phyloP scores from a whole-genome alignment of 2,888 invertebrate species.

The Brachylomia viminalis region DNA sequence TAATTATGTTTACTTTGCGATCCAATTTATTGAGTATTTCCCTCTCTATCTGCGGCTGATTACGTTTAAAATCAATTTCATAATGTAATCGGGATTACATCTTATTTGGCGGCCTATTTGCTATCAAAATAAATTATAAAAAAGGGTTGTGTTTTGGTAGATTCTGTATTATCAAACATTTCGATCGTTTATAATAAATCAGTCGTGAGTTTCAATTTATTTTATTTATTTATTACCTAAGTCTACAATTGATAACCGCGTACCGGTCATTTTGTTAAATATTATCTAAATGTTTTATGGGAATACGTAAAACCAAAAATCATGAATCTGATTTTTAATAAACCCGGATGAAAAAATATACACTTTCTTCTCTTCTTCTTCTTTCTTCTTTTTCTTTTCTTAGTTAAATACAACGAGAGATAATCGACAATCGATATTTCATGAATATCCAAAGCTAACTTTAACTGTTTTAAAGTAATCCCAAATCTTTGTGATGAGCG shows the following conservation, averaged over 20 bases:
- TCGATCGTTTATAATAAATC: background rate
- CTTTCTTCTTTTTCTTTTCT: too few relatives aligned
- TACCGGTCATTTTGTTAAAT: background rate
- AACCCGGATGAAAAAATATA: background rate
- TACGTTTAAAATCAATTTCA: conserved; percentile 54
- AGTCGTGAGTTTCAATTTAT: background rate
- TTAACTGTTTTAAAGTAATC: conserved; percentile 42
- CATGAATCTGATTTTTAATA: background rate
- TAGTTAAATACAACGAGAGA: conserved; percentile 18
- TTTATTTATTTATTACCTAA: background rate
- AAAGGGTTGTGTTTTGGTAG: conserved; percentile 11
- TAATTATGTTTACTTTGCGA: conserved; percentile 70
- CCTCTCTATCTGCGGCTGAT: conserved; percentile 46
- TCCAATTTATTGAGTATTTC: conserved; percentile 62
- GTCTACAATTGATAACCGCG: background rate
- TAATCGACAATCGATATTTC: conserved; percentile 53
- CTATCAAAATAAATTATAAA: conserved; percentile 22
- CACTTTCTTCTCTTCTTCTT: too few relatives aligned
- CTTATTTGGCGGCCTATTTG: conserved; percentile 39
- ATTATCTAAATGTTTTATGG: too few relatives aligned
- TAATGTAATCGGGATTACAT: conserved; percentile 43
- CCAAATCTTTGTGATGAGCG: conserved; percentile 49
- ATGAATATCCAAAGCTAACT: conserved; percentile 45
- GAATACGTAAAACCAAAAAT: background rate
- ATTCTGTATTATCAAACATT: background rate